Base-by-base conservation (phyloP, 1,140 invertebrate genomes). In the Drosophila melanica region DNA sequence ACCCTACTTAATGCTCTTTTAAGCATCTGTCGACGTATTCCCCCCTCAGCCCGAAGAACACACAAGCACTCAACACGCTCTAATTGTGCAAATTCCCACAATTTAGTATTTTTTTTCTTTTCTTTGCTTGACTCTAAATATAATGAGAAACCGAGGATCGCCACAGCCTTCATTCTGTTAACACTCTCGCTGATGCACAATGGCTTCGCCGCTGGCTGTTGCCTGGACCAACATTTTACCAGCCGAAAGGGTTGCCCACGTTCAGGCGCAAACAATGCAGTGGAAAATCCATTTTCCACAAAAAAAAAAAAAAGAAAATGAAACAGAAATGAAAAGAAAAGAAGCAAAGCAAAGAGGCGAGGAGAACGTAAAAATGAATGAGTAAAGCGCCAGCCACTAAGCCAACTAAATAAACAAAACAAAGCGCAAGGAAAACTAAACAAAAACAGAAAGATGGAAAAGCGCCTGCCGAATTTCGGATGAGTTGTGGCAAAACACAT, bases 11-110 rank as follows among this genome's bases (percentile, higher is more conserved):
- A 60, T 60, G 58, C 58, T 47, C 58, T 35, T 59, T 59, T 59
- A 59, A 35, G 41, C 39, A 58, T 45, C 55, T 30, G 11, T 30
- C 18, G 30, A 0, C 11, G 2, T 11, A 50, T 14, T 37, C 58
- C 47, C 53, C 51, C 14, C 39, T 16, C 27, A 42, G 64, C 47
- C 45, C 18, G 23, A 39, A 20, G 14, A n/a, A 55, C 12, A 59
- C 27, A 37, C 10, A 45, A 53, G 59, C 57, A 79, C 78, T 82
- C 72, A 67, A 75, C 71, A 66, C 60, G 75, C 84, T 73, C 84
- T 89, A 89, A 89, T 89, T 89, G 84, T 89, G 85, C 85, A 69
- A 90, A 80, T 89, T 89, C 84, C 84, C 84, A 89, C 84, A 89
- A 89, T 72, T 71, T 54, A 59, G 53, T 59, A 63, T 68, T 73